Evolutionary conservation across 2,113 vertebrate species (phyloP).

Genomic region (Felis catus): F.catus_Fca126_mat1.0 CM031417.1:8473001-8473500

Average conservation of each 20-base stretch:
- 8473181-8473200: constrained; percentile 46
- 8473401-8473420: neutral
- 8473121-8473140: neutral
- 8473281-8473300: constrained; percentile 61
- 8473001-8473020: neutral
- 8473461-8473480: neutral
- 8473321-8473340: constrained; percentile 67
- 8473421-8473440: neutral
- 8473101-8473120: neutral
- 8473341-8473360: constrained; percentile 57
- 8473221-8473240: constrained; percentile 67
- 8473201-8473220: constrained; percentile 6
- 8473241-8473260: constrained; percentile 48
- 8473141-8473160: neutral
- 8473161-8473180: constrained; percentile 25
- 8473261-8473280: constrained; percentile 61
- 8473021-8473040: neutral
- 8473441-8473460: neutral
- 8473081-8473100: neutral
- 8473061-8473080: neutral
- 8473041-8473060: neutral
- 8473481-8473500: neutral
- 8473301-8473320: constrained; percentile 76
- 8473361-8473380: neutral
- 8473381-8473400: constrained; percentile 1